Conservation (phyloP, 2,113 vertebrate genomes). For the Oryctolagus cuniculus region DNA sequence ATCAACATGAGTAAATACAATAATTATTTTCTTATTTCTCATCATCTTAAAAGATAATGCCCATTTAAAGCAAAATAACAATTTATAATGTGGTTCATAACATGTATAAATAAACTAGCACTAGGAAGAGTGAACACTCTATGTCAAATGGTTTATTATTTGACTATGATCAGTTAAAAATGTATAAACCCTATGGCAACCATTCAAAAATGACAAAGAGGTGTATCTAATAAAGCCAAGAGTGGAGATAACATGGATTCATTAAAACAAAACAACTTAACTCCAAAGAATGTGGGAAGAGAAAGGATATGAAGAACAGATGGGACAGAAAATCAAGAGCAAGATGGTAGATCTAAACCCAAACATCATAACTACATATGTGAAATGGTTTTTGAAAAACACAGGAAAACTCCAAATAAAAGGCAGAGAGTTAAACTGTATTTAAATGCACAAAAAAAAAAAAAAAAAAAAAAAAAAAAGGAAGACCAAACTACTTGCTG, state of each 20-base stretch:
- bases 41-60: slow-evolving; percentile 12
- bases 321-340: neutral
- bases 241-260: neutral
- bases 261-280: neutral
- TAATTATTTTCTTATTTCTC: neutral
- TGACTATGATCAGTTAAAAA: neutral
- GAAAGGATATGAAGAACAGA: neutral
- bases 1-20: slow-evolving; percentile 30
- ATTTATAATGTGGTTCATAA: neutral
- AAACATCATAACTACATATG: neutral
- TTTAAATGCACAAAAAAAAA: neutral
- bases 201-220: neutral
- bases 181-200: neutral
- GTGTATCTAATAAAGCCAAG: neutral
- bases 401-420: neutral
- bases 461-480: neutral
- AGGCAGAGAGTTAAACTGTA: neutral
- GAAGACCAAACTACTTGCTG: neutral
- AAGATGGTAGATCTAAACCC: neutral
- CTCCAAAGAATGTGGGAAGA: slow-evolving; percentile 11
- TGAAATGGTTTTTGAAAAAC: neutral
- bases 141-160: neutral
- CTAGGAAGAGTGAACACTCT: neutral
- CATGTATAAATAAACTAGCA: too few relatives aligned
- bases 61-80: neutral